Base-by-base conservation (phyloP, 35 echinoderm and acorn worm species). In the Apostichopus japonicus region DNA sequence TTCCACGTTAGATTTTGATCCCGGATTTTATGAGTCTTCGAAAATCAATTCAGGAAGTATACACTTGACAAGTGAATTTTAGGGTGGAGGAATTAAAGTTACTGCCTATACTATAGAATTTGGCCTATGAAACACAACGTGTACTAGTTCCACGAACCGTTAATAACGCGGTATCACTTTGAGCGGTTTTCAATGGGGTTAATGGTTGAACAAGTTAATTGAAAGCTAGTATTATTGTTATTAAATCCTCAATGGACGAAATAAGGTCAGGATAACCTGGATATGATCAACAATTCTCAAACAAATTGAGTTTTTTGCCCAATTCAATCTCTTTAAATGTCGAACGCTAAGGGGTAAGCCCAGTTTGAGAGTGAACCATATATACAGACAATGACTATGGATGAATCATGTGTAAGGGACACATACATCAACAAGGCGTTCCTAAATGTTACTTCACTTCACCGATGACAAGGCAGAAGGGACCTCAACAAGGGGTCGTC, bases 21-120 rank as follows among this genome's bases (percentile, higher is more conserved):
- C 86, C 86, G 86, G 62, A 89, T 89, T 89, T 63, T 57, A 65
- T 89, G 86, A 73, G 86, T 89, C 86, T 89, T 89, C 86, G 86
- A 89, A 89, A 72, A 89, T 89, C 86, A 89, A 89, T 89, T 89
- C 86, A 89, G 86, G 86, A 89, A 89, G 67, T 73, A 72, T 52
- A 89, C 86, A 89, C 62, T 72, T 89, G 86, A 89, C 86, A 89
- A 89, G 86, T 89, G 86, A 54, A 89, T 72, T 89, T 57, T 53
- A 27, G 17, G 71, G 71, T 75, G 71, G 71, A 75, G 16, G 17
- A 75, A n/a, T n/a, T 75, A 75, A 75, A 75, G 71, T 19, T 19
- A 21, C 17, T 75, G 16, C 71, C 5, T 75, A n/a, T 0, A 23
- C 6, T 23, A 75, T 15, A 19, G 11, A 24, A 19, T 7, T 75